Percentiles rank a stretch among this genome's conserved stretches.
Evolutionary conservation across 2,797 vertebrate species (phyloP).

Genomic region (Labroides dimidiatus): DNA sequence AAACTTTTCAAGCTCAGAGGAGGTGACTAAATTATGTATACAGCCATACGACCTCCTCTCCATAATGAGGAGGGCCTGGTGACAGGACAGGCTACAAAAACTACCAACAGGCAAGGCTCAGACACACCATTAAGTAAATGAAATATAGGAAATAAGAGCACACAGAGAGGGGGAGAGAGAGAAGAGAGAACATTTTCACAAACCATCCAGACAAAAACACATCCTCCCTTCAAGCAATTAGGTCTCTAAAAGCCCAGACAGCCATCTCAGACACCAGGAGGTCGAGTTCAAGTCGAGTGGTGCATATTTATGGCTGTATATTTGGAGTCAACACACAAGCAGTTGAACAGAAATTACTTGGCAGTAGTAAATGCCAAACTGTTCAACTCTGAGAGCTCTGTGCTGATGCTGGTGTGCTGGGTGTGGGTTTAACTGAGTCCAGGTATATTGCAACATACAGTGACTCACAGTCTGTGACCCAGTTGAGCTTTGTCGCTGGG

Average conservation of each 20-base stretch:
- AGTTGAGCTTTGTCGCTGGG: conserved; percentile 67
- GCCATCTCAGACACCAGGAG: background rate
- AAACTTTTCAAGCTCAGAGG: too few species aligned
- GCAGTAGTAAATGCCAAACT: conserved; percentile 10
- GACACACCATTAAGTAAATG: background rate
- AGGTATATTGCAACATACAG: conserved; percentile 54
- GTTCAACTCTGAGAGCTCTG: background rate
- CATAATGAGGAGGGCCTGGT: too few species aligned
- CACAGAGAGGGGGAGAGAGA: background rate
- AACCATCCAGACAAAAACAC: background rate
- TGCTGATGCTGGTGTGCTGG: conserved; percentile 11
- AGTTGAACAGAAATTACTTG: background rate
- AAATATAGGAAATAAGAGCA: background rate
- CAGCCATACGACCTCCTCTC: too few species aligned
- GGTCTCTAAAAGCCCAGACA: background rate
- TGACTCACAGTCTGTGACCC: conserved; percentile 73
- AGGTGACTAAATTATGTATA: too few species aligned
- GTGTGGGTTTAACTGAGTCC: conserved; percentile 37
- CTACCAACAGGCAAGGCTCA: background rate
- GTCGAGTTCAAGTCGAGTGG: background rate
- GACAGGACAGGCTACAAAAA: background rate
- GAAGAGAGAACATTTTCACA: background rate
- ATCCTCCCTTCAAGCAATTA: background rate
- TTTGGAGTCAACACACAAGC: conserved; percentile 5
- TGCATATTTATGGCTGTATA: conserved; percentile 6